These are phyloP conservation scores for Eretmocerus hayati DNA, from an alignment of 2,888 invertebrate genomes.

Conservation along the genomic window DNA sequence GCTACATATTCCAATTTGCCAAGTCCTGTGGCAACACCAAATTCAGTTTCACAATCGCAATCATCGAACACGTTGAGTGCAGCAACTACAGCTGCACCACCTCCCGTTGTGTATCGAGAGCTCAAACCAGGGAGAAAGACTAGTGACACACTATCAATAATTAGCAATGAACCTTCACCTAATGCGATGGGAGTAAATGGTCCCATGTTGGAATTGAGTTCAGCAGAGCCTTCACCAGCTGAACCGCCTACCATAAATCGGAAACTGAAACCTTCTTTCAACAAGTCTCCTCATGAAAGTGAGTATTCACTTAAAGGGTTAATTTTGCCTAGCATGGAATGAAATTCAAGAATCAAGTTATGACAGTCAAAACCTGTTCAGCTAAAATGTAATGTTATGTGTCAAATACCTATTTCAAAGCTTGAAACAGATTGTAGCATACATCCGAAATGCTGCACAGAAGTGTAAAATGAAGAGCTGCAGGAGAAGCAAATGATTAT, in stretches of 20 bases:
- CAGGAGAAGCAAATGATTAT: no score
- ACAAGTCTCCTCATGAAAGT: conserved; percentile 14
- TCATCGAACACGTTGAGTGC: conserved; percentile 22
- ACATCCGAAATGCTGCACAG: no score
- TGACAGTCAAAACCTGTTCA: no score
- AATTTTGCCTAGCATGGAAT: no score
- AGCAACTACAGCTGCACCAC: conserved; percentile 44
- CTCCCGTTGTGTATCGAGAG: conserved; percentile 52
- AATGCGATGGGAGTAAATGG: background rate
- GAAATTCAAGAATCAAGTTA: no score
- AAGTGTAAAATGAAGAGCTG: no score
- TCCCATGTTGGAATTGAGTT: conserved; percentile 25
- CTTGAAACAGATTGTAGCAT: no score
- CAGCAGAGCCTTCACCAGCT: conserved; percentile 39
- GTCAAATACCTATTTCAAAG: no score
- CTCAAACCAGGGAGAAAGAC: conserved; percentile 53
- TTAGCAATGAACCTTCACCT: conserved; percentile 43
- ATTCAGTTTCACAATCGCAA: background rate
- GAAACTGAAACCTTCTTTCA: conserved; percentile 47
- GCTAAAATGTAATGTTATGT: no score
- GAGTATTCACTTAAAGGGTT: no score
- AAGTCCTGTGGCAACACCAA: conserved; percentile 43
- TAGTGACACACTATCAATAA: conserved; percentile 44
- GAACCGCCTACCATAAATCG: conserved; percentile 75
- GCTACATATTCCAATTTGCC: conserved; percentile 56